phyloP scores from a whole-genome alignment of 2,888 invertebrate genomes.

The Rotaria sp. region DNA sequence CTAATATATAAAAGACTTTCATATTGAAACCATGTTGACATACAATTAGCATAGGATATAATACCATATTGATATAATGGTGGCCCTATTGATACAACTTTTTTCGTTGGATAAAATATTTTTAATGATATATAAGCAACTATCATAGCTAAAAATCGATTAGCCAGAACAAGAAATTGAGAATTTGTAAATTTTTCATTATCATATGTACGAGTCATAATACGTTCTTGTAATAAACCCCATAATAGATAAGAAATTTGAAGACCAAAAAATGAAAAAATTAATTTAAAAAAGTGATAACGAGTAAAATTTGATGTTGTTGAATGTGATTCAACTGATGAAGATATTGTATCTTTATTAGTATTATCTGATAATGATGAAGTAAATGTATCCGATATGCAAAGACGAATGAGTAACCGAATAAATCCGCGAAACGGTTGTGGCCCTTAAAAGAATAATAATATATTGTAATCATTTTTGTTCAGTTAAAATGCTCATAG shows the following conservation, averaged over 20 bases:
- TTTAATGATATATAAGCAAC: constrained; percentile 60
- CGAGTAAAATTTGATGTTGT: background rate
- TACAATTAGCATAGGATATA: background rate
- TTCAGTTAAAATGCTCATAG: no score
- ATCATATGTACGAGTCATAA: constrained; percentile 69
- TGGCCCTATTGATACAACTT: background rate
- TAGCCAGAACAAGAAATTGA: constrained; percentile 89
- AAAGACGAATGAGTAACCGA: background rate
- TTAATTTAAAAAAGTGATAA: background rate
- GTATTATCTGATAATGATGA: background rate
- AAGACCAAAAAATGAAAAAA: constrained; percentile 33
- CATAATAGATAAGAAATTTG: constrained; percentile 58
- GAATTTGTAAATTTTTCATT: constrained; percentile 75
- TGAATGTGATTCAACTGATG: background rate
- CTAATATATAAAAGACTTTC: constrained; percentile 95
- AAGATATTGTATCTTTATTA: background rate
- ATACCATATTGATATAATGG: background rate
- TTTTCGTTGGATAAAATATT: background rate
- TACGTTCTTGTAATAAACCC: constrained; percentile 93
- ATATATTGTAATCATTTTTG: background rate
- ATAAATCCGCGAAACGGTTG: background rate
- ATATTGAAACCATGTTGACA: constrained; percentile 93
- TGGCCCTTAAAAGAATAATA: background rate
- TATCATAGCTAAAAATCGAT: constrained; percentile 76
- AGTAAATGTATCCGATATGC: background rate